Evolutionary conservation across 2,888 invertebrate genomes (phyloP).

Genomic region (Gymnocheta viridis): DNA sequence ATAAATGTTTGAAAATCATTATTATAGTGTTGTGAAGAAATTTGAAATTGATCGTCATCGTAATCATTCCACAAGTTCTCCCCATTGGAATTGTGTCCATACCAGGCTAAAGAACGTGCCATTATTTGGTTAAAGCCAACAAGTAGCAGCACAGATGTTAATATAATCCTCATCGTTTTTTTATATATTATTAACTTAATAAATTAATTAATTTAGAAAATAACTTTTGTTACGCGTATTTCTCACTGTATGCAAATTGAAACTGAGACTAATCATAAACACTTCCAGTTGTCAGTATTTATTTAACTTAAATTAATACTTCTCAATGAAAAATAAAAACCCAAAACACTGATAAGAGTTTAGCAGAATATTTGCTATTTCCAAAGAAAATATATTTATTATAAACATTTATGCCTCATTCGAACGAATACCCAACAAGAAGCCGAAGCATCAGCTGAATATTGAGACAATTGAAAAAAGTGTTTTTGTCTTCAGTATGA

Average conservation of each 20-base stretch:
- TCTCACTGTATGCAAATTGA: constrained; percentile 18
- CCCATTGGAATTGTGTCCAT: not conserved
- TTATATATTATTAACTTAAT: not conserved
- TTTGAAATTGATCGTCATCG: not conserved
- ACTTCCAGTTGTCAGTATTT: constrained; percentile 47
- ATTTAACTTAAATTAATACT: constrained; percentile 41
- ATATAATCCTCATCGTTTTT: constrained; percentile 19
- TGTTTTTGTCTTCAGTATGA: not conserved
- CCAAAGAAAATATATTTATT: constrained; percentile 18
- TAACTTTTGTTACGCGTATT: not conserved
- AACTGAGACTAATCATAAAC: constrained; percentile 44
- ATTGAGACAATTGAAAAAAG: not conserved
- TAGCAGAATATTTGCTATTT: constrained; percentile 35
- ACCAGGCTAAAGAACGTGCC: constrained; percentile 5
- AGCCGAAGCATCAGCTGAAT: not conserved
- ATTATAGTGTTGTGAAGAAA: not conserved
- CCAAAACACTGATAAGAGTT: constrained; percentile 46
- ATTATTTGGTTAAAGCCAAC: not conserved
- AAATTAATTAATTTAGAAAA: not conserved
- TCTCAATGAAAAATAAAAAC: constrained; percentile 4
- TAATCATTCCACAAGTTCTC: not conserved
- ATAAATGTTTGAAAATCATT: not conserved
- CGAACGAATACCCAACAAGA: constrained; percentile 2
- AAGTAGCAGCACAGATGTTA: not conserved
- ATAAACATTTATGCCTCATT: constrained; percentile 11